Evolutionary conservation across 2,113 vertebrate species (phyloP).

Genomic region (Vidua chalybeata): DNA sequence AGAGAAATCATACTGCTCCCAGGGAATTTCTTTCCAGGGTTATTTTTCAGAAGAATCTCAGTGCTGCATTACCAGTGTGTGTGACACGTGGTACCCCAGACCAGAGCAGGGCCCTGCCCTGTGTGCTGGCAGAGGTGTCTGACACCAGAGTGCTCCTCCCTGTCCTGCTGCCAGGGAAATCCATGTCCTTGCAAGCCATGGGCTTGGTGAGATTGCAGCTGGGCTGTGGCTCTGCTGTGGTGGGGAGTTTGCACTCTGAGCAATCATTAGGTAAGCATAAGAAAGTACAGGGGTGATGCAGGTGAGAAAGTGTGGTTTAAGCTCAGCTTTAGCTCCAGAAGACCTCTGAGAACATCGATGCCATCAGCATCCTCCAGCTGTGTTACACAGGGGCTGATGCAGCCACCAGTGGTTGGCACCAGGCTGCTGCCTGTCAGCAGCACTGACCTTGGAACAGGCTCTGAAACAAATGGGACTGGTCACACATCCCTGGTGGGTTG

Average conservation of each 20-base stretch:
- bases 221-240: neutral
- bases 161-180: neutral
- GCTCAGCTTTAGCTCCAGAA: neutral
- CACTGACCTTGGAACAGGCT: neutral
- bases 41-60: neutral
- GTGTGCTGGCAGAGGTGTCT: neutral
- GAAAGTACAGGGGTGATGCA: neutral
- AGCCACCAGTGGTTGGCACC: neutral
- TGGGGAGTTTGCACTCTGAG: neutral
- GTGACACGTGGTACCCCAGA: fast-evolving
- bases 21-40: neutral
- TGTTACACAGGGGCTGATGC: neutral
- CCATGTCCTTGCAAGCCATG: neutral
- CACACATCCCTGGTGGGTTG: neutral
- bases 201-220: neutral
- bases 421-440: neutral
- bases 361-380: neutral
- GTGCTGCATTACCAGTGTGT: neutral
- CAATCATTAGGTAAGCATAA: neutral
- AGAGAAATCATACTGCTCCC: neutral
- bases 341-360: neutral
- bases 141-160: neutral
- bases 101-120: neutral
- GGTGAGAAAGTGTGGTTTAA: neutral
- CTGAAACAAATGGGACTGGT: neutral